A percentile compares a stretch with the other conserved stretches of the same genome.
These are phyloP conservation scores for Hyposmocoma kahamanoa DNA, from an alignment of 1,140 invertebrate species.

Conservation along the genomic window DNA sequence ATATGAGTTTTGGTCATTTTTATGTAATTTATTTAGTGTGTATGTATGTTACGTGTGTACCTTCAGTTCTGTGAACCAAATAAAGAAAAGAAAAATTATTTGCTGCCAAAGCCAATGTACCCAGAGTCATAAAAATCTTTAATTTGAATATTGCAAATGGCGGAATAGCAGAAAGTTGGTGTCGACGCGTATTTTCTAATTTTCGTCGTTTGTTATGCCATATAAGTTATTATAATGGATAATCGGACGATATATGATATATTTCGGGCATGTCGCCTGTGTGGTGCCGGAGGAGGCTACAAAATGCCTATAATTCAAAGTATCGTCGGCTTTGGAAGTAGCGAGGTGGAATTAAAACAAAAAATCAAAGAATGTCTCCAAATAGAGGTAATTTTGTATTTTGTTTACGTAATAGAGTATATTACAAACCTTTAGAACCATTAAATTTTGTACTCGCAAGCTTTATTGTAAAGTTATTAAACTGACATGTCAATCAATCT, in stretches of 20 bases:
- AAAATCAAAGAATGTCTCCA: slow-evolving; percentile 68
- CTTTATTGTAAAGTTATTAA: neutral
- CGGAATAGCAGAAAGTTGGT: slow-evolving; percentile 6
- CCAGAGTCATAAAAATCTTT: no score
- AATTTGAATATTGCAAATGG: slow-evolving; percentile 11
- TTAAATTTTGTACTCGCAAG: neutral
- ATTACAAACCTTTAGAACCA: neutral
- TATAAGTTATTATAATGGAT: slow-evolving; percentile 21
- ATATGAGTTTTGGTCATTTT: no score
- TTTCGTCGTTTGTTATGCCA: neutral
- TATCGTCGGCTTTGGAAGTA: slow-evolving; percentile 36
- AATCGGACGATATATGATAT: slow-evolving; percentile 61
- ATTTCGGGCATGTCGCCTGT: slow-evolving; percentile 64
- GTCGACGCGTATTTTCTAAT: slow-evolving; percentile 1
- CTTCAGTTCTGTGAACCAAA: no score
- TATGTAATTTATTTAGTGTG: no score
- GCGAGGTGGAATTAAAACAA: slow-evolving; percentile 48
- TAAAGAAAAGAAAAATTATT: no score
- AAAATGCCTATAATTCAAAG: slow-evolving; percentile 71
- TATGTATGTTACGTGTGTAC: no score
- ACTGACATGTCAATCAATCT: neutral
- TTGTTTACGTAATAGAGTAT: neutral
- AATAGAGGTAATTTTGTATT: slow-evolving; percentile 47
- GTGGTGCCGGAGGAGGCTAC: slow-evolving; percentile 65
- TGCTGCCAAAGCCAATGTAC: no score